phyloP scores from a whole-genome alignment of 2,888 invertebrate species.

The Tetrapedia diversipes region DNA sequence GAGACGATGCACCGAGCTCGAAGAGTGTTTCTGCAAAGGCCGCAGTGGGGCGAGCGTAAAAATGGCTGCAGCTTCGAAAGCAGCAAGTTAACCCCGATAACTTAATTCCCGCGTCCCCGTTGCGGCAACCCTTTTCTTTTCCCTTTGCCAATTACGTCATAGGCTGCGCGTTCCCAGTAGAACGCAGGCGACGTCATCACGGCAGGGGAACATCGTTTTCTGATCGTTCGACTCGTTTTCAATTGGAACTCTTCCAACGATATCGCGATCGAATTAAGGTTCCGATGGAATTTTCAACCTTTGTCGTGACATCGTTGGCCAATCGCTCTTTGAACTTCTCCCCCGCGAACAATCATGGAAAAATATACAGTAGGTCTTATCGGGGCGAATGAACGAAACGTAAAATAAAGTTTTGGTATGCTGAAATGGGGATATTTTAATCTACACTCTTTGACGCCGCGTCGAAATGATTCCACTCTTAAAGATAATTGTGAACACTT shows the following conservation, averaged over 20 bases:
- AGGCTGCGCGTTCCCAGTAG: constrained; percentile 24
- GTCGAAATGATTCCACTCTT: too few species aligned
- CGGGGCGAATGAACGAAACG: background rate
- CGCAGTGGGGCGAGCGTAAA: background rate
- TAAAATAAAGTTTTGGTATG: background rate
- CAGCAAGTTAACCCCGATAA: constrained; percentile 31
- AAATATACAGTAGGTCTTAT: background rate
- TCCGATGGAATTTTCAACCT: constrained; percentile 18
- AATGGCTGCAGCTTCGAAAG: constrained; percentile 33
- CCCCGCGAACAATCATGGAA: background rate
- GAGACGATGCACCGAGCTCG: constrained; percentile 1
- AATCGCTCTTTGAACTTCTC: constrained; percentile 12
- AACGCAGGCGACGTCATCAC: constrained; percentile 31
- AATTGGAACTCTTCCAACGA: constrained; percentile 35
- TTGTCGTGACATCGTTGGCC: background rate
- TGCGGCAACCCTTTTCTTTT: constrained; percentile 9
- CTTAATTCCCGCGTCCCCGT: constrained; percentile 27
- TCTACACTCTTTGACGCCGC: too few species aligned
- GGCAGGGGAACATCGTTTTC: constrained; percentile 33
- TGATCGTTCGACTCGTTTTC: constrained; percentile 38
- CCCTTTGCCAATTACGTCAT: constrained; percentile 34
- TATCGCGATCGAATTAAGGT: constrained; percentile 37
- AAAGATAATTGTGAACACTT: too few species aligned
- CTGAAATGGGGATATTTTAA: too few species aligned
- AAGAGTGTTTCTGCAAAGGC: constrained; percentile 12